Conservation (phyloP, 2,888 invertebrate genomes). For the Aphrophora alni region DNA sequence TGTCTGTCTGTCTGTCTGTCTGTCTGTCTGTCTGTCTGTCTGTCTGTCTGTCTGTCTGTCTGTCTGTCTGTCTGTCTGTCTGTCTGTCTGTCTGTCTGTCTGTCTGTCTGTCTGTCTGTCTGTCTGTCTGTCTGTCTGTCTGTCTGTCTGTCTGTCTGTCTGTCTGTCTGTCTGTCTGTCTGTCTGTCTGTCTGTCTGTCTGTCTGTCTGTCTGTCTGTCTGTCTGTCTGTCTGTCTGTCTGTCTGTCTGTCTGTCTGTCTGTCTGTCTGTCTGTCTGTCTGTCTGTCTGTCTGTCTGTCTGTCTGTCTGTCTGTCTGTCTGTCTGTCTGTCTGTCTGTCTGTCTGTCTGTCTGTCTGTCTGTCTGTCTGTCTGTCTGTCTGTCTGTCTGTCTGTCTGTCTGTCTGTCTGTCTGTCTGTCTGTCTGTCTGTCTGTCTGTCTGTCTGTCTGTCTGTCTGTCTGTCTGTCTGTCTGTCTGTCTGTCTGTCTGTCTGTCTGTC, state of each 20-base stretch:
- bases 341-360: not conserved
- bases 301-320: constrained; percentile 6
- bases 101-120: not conserved
- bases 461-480: not conserved
- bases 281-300: constrained; percentile 13
- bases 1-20: constrained; percentile 13
- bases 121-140: constrained; percentile 13
- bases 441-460: constrained; percentile 13
- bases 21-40: constrained; percentile 11
- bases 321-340: not conserved
- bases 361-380: not conserved
- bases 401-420: constrained; percentile 3
- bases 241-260: constrained; percentile 3
- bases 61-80: too few relatives aligned
- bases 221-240: constrained; percentile 13
- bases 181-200: constrained; percentile 8
- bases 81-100: too few relatives aligned
- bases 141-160: constrained; percentile 13
- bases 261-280: not conserved
- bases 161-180: constrained; percentile 13
- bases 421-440: constrained; percentile 11
- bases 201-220: constrained; percentile 11
- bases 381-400: not conserved
- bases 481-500: constrained; percentile 11
- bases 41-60: not conserved